phyloP scores from a whole-genome alignment of 2,888 invertebrate species.

The Coremacera marginata region DNA sequence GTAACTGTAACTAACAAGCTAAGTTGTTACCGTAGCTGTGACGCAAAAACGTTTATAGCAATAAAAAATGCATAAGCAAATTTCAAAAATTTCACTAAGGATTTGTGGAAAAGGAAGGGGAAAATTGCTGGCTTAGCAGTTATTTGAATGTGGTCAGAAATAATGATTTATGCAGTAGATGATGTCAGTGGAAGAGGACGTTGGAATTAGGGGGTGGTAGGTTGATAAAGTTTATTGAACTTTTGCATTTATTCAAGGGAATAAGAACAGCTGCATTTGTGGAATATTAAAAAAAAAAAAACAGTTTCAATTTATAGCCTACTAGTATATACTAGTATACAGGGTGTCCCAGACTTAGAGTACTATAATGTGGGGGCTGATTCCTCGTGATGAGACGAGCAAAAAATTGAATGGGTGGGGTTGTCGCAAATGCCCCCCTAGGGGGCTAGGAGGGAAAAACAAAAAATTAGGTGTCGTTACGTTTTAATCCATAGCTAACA shows the following conservation, averaged over 20 bases:
- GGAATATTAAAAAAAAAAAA: too few relatives aligned
- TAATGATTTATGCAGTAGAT: background rate
- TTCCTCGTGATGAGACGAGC: too few relatives aligned
- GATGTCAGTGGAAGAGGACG: too few relatives aligned
- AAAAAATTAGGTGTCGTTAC: too few relatives aligned
- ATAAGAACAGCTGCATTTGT: background rate
- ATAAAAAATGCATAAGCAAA: slow-evolving; percentile 11
- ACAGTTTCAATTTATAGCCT: too few relatives aligned
- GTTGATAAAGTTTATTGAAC: background rate
- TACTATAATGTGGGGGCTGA: too few relatives aligned
- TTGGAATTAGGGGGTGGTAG: background rate
- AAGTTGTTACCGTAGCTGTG: background rate
- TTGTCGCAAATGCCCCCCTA: too few relatives aligned
- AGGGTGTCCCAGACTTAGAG: too few relatives aligned
- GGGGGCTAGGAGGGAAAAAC: too few relatives aligned
- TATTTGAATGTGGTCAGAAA: background rate
- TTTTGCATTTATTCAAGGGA: background rate
- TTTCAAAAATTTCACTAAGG: background rate
- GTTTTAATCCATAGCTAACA: too few relatives aligned
- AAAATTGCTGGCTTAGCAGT: background rate
- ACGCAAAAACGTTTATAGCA: background rate
- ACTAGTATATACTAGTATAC: too few relatives aligned
- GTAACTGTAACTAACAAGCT: background rate
- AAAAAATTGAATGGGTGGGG: too few relatives aligned
- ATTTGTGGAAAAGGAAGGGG: background rate